Base-by-base conservation (phyloP, 1,140 invertebrate species). In the Trichonephila clavata region DNA sequence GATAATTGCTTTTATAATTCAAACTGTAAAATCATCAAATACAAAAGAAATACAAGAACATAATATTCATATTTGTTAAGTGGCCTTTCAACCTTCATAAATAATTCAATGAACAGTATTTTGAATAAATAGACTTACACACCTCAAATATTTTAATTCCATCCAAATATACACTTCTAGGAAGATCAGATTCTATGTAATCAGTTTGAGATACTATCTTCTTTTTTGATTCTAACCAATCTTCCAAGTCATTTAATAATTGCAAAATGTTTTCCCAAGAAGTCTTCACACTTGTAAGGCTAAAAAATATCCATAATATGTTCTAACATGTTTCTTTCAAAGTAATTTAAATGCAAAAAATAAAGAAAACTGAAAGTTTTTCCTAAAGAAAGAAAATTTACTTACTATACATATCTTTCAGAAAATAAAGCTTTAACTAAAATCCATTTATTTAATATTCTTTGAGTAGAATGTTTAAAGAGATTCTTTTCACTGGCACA, bases 121-220 rank as follows among this genome's bases (percentile, higher is more conserved):
- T 59, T 14, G 43, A 32, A 84, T 13, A 59, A 59, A n/a, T 84
- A 65, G 0, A 50, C 5, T n/a, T 20, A 61, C 60, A 39, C 27
- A 93, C 86, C 65, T 93, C 92, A 88, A 89, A 93, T 81, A 16
- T 89, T 89, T 83, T 88, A 3, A 93, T 88, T 59, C 92, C 71
- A 21, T 93, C 71, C 39, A 89, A 88, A 81, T 88, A 93, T 59
- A 71, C 20, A 39, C n/a, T 92, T 92, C 83, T 92, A 77, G 81
- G 50, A 32, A 71, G 91, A 24, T 71, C 61, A 24, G 21, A 20
- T 50, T 61, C 43, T 20, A 14, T 16, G 39, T 86, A 92, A 77
- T 92, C 83, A 43, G 27, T 71, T 92, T 86, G 43, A 32, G 39
- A 57, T 27, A 50, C 61, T 14, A 86, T 92, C 21, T 27, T 21